Evolutionary conservation across 2,797 vertebrate genomes (phyloP).

Genomic region (Pogonophryne albipinna): DNA sequence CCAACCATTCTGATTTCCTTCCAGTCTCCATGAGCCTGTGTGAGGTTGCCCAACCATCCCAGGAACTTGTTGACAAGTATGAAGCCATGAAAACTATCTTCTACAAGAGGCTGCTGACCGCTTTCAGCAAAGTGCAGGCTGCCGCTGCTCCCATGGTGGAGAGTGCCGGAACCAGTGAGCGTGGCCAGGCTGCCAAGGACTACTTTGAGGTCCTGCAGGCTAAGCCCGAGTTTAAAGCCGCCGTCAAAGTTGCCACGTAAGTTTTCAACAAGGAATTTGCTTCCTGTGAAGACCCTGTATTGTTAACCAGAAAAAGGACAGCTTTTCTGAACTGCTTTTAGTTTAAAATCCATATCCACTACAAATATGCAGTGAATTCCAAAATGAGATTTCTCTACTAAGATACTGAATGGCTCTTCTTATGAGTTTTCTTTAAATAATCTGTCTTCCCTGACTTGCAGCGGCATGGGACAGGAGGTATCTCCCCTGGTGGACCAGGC

Average conservation of each 20-base stretch:
- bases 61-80: slow-evolving; percentile 80
- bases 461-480: slow-evolving; percentile 61
- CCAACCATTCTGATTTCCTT: slow-evolving; percentile 15
- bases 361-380: not conserved
- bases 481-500: slow-evolving; percentile 66
- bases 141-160: slow-evolving; percentile 2
- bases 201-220: fast-evolving
- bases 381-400: not conserved
- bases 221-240: slow-evolving; percentile 44
- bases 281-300: not conserved
- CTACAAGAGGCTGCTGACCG: slow-evolving; percentile 61
- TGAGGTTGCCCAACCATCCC: slow-evolving; percentile 32
- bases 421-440: not conserved
- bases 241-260: slow-evolving; percentile 68
- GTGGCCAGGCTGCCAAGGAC: not conserved
- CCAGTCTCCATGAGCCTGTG: slow-evolving; percentile 84
- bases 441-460: slow-evolving; percentile 47
- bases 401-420: not conserved
- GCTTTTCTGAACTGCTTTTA: not conserved
- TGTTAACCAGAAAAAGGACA: not conserved
- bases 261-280: slow-evolving; percentile 21
- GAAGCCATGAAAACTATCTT: slow-evolving; percentile 54
- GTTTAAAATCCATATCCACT: not conserved
- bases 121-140: slow-evolving; percentile 9
- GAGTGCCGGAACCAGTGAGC: fast-evolving